Base-by-base conservation (phyloP, 1,140 invertebrate genomes). In the Battus philenor region DNA sequence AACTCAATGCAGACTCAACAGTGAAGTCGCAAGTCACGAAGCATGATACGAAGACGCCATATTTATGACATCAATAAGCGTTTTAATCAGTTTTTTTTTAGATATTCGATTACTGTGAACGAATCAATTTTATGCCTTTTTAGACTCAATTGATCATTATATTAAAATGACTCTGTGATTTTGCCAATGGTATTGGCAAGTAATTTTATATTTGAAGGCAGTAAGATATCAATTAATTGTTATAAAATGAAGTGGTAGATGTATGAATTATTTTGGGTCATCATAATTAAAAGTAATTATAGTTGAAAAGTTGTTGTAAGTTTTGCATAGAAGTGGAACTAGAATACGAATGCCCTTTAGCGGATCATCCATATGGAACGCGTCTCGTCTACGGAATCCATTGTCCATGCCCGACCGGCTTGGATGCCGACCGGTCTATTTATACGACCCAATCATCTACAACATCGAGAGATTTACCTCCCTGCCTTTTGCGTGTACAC, bases 281-380 rank as follows among this genome's bases (percentile, higher is more conserved):
- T n/a, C n/a, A n/a, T n/a, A n/a, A n/a, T n/a, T n/a, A n/a, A n/a
- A n/a, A n/a, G n/a, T n/a, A n/a, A n/a, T n/a, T n/a, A n/a, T 27
- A 27, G 10, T 5, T 15, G 2, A 2, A 11, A n/a, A 24, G 1
- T 27, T 9, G 10, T 22, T 22, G 36, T 12, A 11, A 41, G 11
- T 41, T 41, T 27, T 11, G 24, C 38, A 16, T 41, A 41, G 8
- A 29, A 41, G n/a, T 54, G 18, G 30, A 10, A n/a, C 11, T 26
- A 13, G n/a, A 11, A 41, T 13, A 33, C 15, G 32, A 12, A 48
- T 71, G 60, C 68, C 67, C 73, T 81, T 74, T 74, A 66, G 47
- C 58, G 57, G 67, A 64, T 68, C 70, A 78, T 75, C 76, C 77
- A 80, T 78, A 84, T 81, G 76, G 70, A 81, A 75, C 68, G 61